These are phyloP conservation scores for Dryocosmus kuriphilus DNA, from an alignment of 2,888 invertebrate species.

Conservation along the genomic window DNA sequence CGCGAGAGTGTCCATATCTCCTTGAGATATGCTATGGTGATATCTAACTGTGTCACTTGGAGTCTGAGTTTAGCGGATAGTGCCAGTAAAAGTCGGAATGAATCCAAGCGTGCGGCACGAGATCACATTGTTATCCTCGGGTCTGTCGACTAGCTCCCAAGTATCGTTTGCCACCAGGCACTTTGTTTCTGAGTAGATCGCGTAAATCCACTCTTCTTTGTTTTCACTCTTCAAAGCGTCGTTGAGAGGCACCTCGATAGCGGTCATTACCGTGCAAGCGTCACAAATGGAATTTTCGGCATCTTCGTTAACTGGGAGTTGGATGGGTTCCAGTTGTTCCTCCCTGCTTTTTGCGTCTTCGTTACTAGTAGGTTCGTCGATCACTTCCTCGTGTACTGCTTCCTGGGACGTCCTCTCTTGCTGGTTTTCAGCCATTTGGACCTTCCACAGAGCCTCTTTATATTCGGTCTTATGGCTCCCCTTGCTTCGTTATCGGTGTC, in stretches of 20 bases:
- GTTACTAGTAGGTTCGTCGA: background rate
- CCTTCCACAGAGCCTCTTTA: too few relatives aligned
- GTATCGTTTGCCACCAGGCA: slow-evolving; percentile 35
- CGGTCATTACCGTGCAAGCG: background rate
- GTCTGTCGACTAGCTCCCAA: slow-evolving; percentile 18
- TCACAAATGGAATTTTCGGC: slow-evolving; percentile 1
- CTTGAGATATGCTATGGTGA: too few relatives aligned
- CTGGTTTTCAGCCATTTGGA: too few relatives aligned
- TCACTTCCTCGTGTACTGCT: too few relatives aligned
- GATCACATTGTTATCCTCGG: slow-evolving; percentile 15
- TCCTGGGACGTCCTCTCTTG: too few relatives aligned
- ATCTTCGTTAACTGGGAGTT: too few relatives aligned
- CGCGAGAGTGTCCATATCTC: slow-evolving; percentile 39
- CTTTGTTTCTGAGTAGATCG: too few relatives aligned
- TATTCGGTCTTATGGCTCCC: background rate
- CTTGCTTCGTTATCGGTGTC: background rate
- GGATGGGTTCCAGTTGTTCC: too few relatives aligned
- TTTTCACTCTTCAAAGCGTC: slow-evolving; percentile 20
- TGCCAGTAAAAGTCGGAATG: slow-evolving; percentile 24
- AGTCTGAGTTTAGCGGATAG: slow-evolving; percentile 12
- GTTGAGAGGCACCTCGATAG: slow-evolving; percentile 2
- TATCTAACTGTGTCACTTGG: slow-evolving; percentile 37
- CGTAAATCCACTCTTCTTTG: slow-evolving; percentile 21
- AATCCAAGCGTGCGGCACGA: slow-evolving; percentile 30
- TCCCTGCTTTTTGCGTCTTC: background rate